phyloP scores from a whole-genome alignment of 2,113 vertebrate species.

The Planiliza haematocheilus region DNA sequence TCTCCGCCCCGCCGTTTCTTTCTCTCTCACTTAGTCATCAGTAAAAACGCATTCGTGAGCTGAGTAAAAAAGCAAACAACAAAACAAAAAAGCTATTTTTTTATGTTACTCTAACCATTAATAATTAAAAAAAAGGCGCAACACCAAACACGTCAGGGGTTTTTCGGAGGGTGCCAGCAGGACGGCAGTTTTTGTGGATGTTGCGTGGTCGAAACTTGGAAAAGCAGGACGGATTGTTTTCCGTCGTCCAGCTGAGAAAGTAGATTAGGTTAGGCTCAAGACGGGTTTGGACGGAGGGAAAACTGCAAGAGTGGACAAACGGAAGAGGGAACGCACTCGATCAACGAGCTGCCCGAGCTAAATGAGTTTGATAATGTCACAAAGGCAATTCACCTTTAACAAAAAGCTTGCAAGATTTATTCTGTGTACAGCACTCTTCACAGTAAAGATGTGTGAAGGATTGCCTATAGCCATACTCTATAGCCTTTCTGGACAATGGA shows the following conservation, averaged over 20 bases:
- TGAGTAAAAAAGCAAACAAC: slow-evolving; percentile 50
- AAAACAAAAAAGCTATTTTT: slow-evolving; percentile 66
- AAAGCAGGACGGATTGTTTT: slow-evolving; percentile 37
- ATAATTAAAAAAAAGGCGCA: slow-evolving; percentile 54
- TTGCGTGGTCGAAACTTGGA: slow-evolving; percentile 36
- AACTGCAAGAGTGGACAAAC: slow-evolving; percentile 46
- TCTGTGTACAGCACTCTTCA: slow-evolving; percentile 34
- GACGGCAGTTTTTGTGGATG: slow-evolving; percentile 14
- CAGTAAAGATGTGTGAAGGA: slow-evolving; percentile 41
- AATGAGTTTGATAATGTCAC: slow-evolving; percentile 68
- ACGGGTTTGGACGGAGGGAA: slow-evolving; percentile 19
- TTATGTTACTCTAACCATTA: slow-evolving; percentile 57
- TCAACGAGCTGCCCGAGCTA: slow-evolving; percentile 50
- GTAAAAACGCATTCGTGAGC: slow-evolving; percentile 68
- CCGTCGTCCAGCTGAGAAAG: slow-evolving; percentile 37
- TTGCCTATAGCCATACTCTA: not conserved
- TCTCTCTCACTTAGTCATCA: slow-evolving; percentile 75
- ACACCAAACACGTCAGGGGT: slow-evolving; percentile 19
- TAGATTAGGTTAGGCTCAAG: slow-evolving; percentile 38
- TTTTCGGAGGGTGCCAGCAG: slow-evolving; percentile 23
- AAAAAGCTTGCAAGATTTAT: slow-evolving; percentile 22
- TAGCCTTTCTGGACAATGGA: slow-evolving; percentile 15
- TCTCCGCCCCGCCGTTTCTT: slow-evolving; percentile 30
- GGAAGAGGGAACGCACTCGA: slow-evolving; percentile 37
- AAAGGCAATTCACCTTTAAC: slow-evolving; percentile 57